Percentiles rank a stretch among this genome's conserved stretches.
Evolutionary conservation across 2,797 vertebrate genomes (phyloP).

Genomic region (Tokudaia muenninki): DNA sequence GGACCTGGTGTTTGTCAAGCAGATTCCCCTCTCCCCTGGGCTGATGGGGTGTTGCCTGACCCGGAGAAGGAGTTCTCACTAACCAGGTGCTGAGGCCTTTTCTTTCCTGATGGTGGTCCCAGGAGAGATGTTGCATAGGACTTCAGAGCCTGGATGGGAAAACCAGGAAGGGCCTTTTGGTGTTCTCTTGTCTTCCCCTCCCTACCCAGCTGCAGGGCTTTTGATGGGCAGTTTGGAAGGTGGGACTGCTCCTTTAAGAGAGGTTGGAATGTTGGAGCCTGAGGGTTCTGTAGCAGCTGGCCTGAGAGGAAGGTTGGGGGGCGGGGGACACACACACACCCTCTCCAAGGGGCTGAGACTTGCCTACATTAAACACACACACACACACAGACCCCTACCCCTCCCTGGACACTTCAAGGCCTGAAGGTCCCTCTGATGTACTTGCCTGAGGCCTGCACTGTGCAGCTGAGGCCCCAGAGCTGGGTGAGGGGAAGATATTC

Average conservation of each 20-base stretch:
- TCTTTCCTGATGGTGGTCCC: slow-evolving; percentile 27
- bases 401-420: not conserved
- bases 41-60: slow-evolving; percentile 8
- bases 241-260: slow-evolving; percentile 81
- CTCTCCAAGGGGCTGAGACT: slow-evolving; percentile 64
- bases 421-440: slow-evolving; percentile 46
- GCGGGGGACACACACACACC: not conserved
- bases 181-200: slow-evolving; percentile 46
- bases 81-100: slow-evolving; percentile 56
- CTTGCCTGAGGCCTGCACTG: slow-evolving; percentile 53
- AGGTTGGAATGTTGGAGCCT: slow-evolving; percentile 83
- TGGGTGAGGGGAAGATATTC: slow-evolving; percentile 52
- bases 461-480: slow-evolving; percentile 55
- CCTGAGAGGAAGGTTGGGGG: slow-evolving; percentile 65
- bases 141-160: slow-evolving; percentile 34
- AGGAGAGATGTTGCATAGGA: slow-evolving; percentile 5
- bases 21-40: not conserved
- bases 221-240: slow-evolving; percentile 61
- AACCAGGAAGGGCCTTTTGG: slow-evolving; percentile 39
- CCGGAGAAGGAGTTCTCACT: not conserved
- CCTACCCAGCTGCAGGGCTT: slow-evolving; percentile 35
- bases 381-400: not conserved
- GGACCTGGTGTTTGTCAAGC: slow-evolving; percentile 46
- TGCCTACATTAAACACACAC: slow-evolving; percentile 53
- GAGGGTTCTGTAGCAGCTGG: slow-evolving; percentile 84